Evolutionary conservation across 2,888 invertebrate species (phyloP).

Genomic region (Diarsia dahlii): DNA sequence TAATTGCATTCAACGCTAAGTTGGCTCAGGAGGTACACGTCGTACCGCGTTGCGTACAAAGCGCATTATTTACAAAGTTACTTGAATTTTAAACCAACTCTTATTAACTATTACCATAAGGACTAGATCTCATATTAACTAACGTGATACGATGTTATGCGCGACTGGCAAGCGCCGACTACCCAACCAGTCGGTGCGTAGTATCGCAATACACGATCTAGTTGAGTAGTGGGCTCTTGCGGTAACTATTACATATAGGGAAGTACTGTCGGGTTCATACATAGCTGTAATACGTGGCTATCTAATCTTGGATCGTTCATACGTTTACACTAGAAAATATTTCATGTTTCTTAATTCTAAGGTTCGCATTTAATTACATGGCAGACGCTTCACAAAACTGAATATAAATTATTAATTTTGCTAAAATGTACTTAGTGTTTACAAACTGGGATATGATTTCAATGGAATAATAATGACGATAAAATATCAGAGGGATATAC

Average conservation of each 20-base stretch:
- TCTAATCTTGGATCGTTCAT: conserved; percentile 38
- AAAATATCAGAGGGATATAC: conserved; percentile 17
- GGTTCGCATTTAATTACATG: conserved; percentile 19
- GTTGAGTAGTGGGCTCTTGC: not conserved
- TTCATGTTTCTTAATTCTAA: conserved; percentile 28
- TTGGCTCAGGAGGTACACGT: conserved; percentile 38
- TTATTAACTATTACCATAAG: conserved; percentile 54
- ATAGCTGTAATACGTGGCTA: conserved; percentile 24
- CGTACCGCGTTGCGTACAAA: conserved; percentile 33
- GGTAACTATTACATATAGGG: not conserved
- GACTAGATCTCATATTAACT: conserved; percentile 64
- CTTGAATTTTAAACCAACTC: conserved; percentile 45
- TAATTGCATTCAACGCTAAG: conserved; percentile 34
- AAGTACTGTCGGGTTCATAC: conserved; percentile 9
- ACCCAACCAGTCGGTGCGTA: not conserved
- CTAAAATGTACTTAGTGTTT: conserved; percentile 9
- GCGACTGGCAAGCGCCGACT: conserved; percentile 14
- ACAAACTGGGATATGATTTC: not conserved
- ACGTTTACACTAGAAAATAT: conserved; percentile 35
- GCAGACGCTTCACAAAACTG: conserved; percentile 4
- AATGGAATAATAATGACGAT: conserved; percentile 6
- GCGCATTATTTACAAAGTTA: conserved; percentile 40
- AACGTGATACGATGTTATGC: conserved; percentile 44
- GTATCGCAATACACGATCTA: not conserved
- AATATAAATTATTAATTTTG: not conserved